Percentiles rank a stretch among this genome's conserved stretches.
These are phyloP conservation scores for Platichthys stellatus DNA, from an alignment of 2,113 vertebrate genomes.

Conservation along the genomic window DNA sequence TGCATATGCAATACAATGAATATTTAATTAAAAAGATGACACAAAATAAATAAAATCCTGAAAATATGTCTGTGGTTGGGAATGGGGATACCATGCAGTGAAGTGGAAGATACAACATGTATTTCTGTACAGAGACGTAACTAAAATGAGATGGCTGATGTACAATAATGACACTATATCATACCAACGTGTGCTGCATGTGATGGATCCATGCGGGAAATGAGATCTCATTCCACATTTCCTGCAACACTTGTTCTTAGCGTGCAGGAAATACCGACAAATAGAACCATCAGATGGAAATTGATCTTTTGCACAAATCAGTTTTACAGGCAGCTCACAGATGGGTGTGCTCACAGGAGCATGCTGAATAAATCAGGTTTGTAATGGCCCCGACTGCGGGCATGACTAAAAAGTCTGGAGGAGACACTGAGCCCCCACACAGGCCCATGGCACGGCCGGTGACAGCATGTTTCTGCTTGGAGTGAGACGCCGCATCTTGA, in stretches of 20 bases:
- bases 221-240: slow-evolving; percentile 69
- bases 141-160: slow-evolving; percentile 52
- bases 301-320: slow-evolving; percentile 63
- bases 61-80: slow-evolving; percentile 5
- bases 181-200: slow-evolving; percentile 28
- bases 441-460: slow-evolving; percentile 19
- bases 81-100: slow-evolving; percentile 17
- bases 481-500: slow-evolving; percentile 35
- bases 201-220: slow-evolving; percentile 66
- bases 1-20: slow-evolving; percentile 28
- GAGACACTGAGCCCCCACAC: slow-evolving; percentile 34
- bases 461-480: slow-evolving; percentile 23
- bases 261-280: slow-evolving; percentile 51
- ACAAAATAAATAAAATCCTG: slow-evolving; percentile 31
- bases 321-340: slow-evolving; percentile 65
- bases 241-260: slow-evolving; percentile 50
- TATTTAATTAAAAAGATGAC: slow-evolving; percentile 25
- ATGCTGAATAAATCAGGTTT: slow-evolving; percentile 63
- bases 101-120: slow-evolving; percentile 40
- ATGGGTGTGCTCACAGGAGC: slow-evolving; percentile 56
- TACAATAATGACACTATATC: slow-evolving; percentile 54
- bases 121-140: slow-evolving; percentile 24
- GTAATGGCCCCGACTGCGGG: slow-evolving; percentile 60
- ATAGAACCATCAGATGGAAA: slow-evolving; percentile 72
- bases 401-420: slow-evolving; percentile 33